Evolutionary conservation across 2,797 vertebrate species (phyloP), one percentile per base, ranked within the genome.

Genomic region (Leptodactylus fallax): DNA sequence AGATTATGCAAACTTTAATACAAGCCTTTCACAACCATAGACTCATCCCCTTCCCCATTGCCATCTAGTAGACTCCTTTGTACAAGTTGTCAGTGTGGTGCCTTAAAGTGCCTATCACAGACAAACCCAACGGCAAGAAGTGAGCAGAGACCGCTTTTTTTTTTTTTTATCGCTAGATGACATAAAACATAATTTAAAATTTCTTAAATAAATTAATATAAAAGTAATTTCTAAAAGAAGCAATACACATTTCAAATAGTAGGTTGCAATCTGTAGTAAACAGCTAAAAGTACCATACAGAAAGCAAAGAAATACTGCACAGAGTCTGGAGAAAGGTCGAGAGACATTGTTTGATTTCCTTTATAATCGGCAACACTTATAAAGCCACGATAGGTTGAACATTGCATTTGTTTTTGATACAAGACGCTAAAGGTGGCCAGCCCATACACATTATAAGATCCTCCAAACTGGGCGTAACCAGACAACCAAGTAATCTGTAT

Each of bases 131-230:
- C 93, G 94, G 94, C 94, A 95, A 94, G 95, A 95, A 93, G 92
- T 93, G 93, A 96, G 94, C 95, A 95, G 93, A 95, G 93, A 79
- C 0, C 51, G 91, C 93, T 93, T 93, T n/a, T n/a, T n/a, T n/a
- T n/a, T n/a, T n/a, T n/a, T n/a, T 92, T 94, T 94, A 95, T 94
- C 92, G 94, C 94, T 94, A 93, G 94, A 94, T 94, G 93, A 95
- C 92, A 83, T 92, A 85, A 78, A 95, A 94, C 94, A 96, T 95
- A 96, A 96, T 95, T 96, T 96, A 95, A 96, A 92, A 90, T 91
- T 92, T 94, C 91, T 96, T 95, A 96, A 96, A 96, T 96, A 96
- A 96, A 96, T 92, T 91, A 91, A 90, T 95, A 96, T 90, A 95
- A 95, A 95, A 95, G 94, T 94, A 94, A 94, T 90, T 94, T 93